phyloP scores from a whole-genome alignment of 1,140 invertebrate genomes.

The Plodia interpunctella region DNA sequence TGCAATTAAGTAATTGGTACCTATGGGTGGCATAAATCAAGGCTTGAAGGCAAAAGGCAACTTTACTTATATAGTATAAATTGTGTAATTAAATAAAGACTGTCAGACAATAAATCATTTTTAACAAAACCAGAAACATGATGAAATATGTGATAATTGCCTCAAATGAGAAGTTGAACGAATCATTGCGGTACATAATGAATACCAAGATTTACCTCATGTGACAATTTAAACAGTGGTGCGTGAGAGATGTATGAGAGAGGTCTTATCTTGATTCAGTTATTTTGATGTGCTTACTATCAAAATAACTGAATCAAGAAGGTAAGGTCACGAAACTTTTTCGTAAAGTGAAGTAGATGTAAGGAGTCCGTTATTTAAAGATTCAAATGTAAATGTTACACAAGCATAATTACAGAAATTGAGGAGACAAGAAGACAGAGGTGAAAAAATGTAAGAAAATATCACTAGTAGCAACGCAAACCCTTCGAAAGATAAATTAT shows the following conservation, averaged over 20 bases:
- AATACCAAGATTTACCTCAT: background rate
- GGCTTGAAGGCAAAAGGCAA: no score
- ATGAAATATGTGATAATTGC: background rate
- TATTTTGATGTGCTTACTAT: background rate
- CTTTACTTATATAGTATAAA: background rate
- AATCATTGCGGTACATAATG: slow-evolving; percentile 2
- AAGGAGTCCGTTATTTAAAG: background rate
- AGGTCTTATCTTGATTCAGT: background rate
- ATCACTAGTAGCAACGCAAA: no score
- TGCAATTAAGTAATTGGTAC: no score
- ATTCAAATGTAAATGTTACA: background rate
- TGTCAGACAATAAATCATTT: background rate
- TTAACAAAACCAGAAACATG: background rate
- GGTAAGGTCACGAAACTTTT: background rate
- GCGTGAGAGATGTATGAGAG: slow-evolving; percentile 1
- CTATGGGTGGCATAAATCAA: no score
- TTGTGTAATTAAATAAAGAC: background rate
- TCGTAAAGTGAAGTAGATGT: background rate
- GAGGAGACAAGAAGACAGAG: no score
- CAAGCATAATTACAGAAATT: no score
- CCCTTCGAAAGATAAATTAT: no score
- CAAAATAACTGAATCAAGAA: no score
- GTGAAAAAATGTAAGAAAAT: no score
- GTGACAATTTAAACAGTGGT: background rate
- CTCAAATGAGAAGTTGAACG: background rate